Base-by-base conservation (phyloP, 2,113 vertebrate species). In the Indicator indicator region DNA sequence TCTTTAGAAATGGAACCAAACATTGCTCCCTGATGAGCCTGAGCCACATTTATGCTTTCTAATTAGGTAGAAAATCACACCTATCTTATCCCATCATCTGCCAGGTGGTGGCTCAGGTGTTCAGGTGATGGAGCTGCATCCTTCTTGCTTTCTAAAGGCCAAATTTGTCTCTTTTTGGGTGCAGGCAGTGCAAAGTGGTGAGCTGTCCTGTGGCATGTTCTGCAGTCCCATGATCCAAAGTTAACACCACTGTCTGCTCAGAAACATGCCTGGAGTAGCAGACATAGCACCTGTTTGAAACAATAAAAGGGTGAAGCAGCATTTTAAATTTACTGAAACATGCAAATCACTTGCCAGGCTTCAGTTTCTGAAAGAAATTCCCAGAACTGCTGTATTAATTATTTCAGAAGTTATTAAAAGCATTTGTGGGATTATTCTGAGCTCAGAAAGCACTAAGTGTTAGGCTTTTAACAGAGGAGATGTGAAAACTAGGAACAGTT, bases 121-220 rank as follows among this genome's bases (percentile, higher is more conserved):
- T 23, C 0, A 3, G 33, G 11, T 33, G 13, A 8, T 16, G 60
- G 48, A 71, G 62, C 36, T 70, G n/a, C 23, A 60, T 3, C 26
- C 64, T 46, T 6, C 50, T 16, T 17, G 6, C 8, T 91, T 55
- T 73, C 30, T 4, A 36, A 56, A 5, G 33, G 59, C 15, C 16
- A 4, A 1, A 1, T 33, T 89, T 83, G 9, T 18, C 23, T 19
- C 23, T 55, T 54, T 63, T 50, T 55, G 16, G 5, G 9, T 16
- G 11, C 9, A 1, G 6, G 27, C 46, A 19, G 0, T 8, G 11
- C 0, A 3, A 65, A 36, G 32, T 5, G 30, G 40, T 24, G 42
- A 91, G 32, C 18, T 74, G 36, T 32, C 11, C 32, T 26, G 27
- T 6, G 46, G 46, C 8, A 5, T 6, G 46, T 38, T 63, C 36